Evolutionary conservation across 2,888 invertebrate genomes (phyloP).

Genomic region (Amblyjoppa proteus): DNA sequence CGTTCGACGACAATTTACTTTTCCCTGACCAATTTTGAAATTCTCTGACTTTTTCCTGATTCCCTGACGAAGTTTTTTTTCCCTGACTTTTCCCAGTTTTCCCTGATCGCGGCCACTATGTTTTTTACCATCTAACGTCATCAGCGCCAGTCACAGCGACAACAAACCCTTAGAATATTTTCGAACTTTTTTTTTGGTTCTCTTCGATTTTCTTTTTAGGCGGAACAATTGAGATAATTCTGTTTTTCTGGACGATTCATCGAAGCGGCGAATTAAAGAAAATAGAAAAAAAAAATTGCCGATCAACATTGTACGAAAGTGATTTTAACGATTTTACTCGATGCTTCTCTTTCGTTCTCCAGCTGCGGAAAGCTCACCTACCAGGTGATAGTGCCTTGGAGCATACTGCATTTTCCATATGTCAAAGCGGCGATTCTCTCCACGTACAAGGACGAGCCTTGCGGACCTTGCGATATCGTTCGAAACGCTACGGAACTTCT

Average conservation of each 20-base stretch:
- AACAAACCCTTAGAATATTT: too few relatives aligned
- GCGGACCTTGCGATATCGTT: conserved; percentile 79
- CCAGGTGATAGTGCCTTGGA: conserved; percentile 83
- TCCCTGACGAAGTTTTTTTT: too few relatives aligned
- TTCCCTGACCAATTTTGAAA: too few relatives aligned
- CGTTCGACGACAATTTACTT: too few relatives aligned
- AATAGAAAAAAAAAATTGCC: not conserved
- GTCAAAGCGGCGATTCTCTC: conserved; percentile 83
- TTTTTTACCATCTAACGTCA: too few relatives aligned
- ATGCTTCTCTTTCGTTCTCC: conserved; percentile 18
- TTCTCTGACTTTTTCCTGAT: too few relatives aligned
- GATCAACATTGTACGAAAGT: not conserved
- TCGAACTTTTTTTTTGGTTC: too few relatives aligned
- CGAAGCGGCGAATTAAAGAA: not conserved
- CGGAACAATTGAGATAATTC: too few relatives aligned
- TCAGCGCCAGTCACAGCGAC: too few relatives aligned
- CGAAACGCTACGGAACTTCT: not conserved
- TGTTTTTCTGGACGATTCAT: not conserved
- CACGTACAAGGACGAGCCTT: conserved; percentile 82
- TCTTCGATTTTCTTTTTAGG: not conserved
- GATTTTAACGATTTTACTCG: not conserved
- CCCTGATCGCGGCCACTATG: too few relatives aligned
- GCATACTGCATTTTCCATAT: conserved; percentile 82
- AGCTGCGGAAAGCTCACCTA: conserved; percentile 83
- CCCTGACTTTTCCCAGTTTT: too few relatives aligned